Evolutionary conservation across 2,888 invertebrate species (phyloP).

Genomic region (Andrena marginata): DNA sequence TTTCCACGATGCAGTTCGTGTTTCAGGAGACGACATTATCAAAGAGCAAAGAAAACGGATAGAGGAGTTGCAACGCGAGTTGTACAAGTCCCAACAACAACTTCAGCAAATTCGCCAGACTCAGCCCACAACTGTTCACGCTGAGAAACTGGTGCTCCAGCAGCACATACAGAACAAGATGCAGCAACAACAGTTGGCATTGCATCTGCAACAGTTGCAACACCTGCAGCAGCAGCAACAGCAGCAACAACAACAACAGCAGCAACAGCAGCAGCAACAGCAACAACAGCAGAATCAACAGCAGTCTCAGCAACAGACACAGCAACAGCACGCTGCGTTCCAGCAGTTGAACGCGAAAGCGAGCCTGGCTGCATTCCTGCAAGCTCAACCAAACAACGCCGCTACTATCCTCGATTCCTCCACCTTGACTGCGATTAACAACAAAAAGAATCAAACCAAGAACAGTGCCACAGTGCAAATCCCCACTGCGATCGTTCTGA

Average conservation of each 20-base stretch:
- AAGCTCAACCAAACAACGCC: conserved; percentile 82
- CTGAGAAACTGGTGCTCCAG: conserved; percentile 87
- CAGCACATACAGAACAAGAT: conserved; percentile 91
- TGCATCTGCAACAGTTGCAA: conserved; percentile 88
- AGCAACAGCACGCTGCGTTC: conserved; percentile 81
- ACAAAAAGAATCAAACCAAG: conserved; percentile 83
- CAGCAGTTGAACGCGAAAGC: conserved; percentile 85
- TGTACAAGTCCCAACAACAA: conserved; percentile 92
- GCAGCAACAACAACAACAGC: conserved; percentile 87
- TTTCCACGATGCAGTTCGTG: conserved; percentile 63
- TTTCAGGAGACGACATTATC: conserved; percentile 90
- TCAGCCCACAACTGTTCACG: conserved; percentile 87
- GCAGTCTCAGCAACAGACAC: conserved; percentile 75
- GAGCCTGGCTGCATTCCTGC: conserved; percentile 85
- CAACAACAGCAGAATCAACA: conserved; percentile 77
- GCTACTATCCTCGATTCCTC: conserved; percentile 81
- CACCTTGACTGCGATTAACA: conserved; percentile 83
- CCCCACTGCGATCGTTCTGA: conserved; percentile 82
- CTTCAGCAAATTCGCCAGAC: conserved; percentile 89
- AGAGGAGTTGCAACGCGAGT: conserved; percentile 93
- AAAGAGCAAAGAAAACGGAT: conserved; percentile 95
- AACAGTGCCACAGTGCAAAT: conserved; percentile 82
- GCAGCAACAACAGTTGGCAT: conserved; percentile 87
- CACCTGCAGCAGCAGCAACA: conserved; percentile 88
- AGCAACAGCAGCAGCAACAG: conserved; percentile 84